Base-by-base conservation (phyloP, 2,888 invertebrate species). In the Euclidia mi region DNA sequence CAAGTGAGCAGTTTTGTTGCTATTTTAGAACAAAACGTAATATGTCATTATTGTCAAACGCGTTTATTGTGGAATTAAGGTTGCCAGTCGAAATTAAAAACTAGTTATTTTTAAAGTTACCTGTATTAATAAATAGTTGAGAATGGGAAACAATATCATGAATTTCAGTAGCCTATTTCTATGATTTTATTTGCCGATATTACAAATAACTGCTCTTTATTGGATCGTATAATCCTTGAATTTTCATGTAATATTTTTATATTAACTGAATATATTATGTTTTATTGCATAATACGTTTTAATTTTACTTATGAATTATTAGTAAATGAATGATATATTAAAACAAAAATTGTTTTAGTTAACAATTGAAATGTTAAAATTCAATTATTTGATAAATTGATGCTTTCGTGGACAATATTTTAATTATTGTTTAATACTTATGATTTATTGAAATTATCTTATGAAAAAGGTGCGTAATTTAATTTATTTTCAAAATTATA, bases 391-490 rank as follows among this genome's bases (percentile, higher is more conserved):
- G 28, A 44, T 32, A n/a, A 38, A 38, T 38, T 12, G 38, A 38
- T n/a, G 17, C n/a, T 47, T 57, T 48, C 42, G 49, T 38, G 14
- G 32, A 31, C 35, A 47, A 47, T 43, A 40, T 46, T n/a, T 3
- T 61, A 46, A 46, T 46, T 18, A 44, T 64, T 57, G 61, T 42
- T 62, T 55, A n/a, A 32, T 60, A 44, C 57, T 70, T 63, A 60
- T 62, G 17, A 57, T 66, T 68, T 60, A 29, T 64, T 67, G 44
- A 71, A 65, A 59, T 72, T 68, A 57, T 82, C 84, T 85, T 85
- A 84, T 84, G 82, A 87, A 87, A 84, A 86, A 75, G 86, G 85
- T 91, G 89, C 88, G 78, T 78, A 77, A 43, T 44, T 43, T 59
- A 61, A 65, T 79, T 82, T 76, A 62, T 77, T 77, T 78, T 81